Percentiles rank a stretch among this genome's conserved stretches.
Conservation (phyloP, 2,888 invertebrate species). For the Cecidostiba fungosa region DNA sequence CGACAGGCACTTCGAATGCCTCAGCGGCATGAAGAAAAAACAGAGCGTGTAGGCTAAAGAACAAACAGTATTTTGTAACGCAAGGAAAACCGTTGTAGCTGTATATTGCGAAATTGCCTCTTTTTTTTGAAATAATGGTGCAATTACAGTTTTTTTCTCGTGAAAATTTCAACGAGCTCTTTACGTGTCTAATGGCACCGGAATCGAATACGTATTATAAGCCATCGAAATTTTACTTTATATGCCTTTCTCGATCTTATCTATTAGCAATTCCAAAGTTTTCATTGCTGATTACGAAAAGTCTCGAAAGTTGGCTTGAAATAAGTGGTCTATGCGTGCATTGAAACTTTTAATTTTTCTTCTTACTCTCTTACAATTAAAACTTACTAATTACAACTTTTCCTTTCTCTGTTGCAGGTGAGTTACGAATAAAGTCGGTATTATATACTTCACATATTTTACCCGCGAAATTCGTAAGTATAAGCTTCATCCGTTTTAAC, state of each 20-base stretch:
- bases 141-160: not conserved
- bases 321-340: not conserved
- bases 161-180: not conserved
- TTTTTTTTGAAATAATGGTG: not conserved
- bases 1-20: not conserved
- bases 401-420: slow-evolving; percentile 26
- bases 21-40: not conserved
- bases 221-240: not conserved
- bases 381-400: not conserved
- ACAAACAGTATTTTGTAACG: not conserved
- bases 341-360: not conserved
- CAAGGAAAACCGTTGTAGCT: not conserved
- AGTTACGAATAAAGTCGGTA: not conserved
- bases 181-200: not conserved
- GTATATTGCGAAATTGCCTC: not conserved
- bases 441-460: not conserved
- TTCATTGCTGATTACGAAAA: not conserved
- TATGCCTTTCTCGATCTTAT: not conserved
- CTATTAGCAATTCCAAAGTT: not conserved
- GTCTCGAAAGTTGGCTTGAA: not conserved
- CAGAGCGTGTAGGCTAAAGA: not conserved
- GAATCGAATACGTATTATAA: not conserved
- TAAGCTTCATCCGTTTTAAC: not conserved
- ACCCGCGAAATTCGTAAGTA: not conserved
- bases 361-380: not conserved